These are phyloP conservation scores for Podabrus alpinus DNA, from an alignment of 2,888 invertebrate species.

Conservation along the genomic window DNA sequence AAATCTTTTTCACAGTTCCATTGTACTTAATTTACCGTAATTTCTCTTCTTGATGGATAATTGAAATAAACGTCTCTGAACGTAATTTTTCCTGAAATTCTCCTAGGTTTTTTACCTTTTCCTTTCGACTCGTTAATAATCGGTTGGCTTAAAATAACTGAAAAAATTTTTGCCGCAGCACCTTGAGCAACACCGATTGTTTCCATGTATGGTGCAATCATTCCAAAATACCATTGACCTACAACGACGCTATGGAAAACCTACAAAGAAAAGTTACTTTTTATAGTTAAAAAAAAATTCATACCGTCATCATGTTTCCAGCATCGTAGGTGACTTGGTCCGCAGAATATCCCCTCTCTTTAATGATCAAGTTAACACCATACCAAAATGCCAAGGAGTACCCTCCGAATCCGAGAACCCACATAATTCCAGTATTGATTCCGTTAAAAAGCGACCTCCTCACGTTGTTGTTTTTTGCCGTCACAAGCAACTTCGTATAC, in stretches of 20 bases:
- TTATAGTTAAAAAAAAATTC: constrained; percentile 43
- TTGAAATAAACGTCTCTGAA: constrained; percentile 75
- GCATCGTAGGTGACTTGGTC: constrained; percentile 61
- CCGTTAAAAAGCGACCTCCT: constrained; percentile 71
- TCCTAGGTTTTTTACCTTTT: constrained; percentile 62
- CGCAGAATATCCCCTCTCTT: constrained; percentile 53
- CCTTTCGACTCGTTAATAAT: constrained; percentile 71
- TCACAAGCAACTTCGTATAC: constrained; percentile 65
- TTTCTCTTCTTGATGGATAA: constrained; percentile 80
- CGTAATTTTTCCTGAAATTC: constrained; percentile 68
- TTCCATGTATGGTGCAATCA: constrained; percentile 80
- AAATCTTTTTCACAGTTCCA: background rate
- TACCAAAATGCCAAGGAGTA: constrained; percentile 86
- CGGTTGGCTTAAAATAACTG: constrained; percentile 77
- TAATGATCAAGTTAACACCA: constrained; percentile 69
- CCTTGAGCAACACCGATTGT: constrained; percentile 80
- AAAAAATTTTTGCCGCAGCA: constrained; percentile 77
- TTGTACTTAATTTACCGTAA: constrained; percentile 59
- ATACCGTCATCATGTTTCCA: constrained; percentile 72
- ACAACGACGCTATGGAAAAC: constrained; percentile 79
- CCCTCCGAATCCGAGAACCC: constrained; percentile 77
- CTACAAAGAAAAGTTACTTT: constrained; percentile 63
- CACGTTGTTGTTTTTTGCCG: constrained; percentile 70
- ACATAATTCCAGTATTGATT: constrained; percentile 71
- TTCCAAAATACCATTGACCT: constrained; percentile 77